These are phyloP conservation scores for Drosophila bifasciata DNA, from an alignment of 1,140 invertebrate genomes.

Conservation along the genomic window DNA sequence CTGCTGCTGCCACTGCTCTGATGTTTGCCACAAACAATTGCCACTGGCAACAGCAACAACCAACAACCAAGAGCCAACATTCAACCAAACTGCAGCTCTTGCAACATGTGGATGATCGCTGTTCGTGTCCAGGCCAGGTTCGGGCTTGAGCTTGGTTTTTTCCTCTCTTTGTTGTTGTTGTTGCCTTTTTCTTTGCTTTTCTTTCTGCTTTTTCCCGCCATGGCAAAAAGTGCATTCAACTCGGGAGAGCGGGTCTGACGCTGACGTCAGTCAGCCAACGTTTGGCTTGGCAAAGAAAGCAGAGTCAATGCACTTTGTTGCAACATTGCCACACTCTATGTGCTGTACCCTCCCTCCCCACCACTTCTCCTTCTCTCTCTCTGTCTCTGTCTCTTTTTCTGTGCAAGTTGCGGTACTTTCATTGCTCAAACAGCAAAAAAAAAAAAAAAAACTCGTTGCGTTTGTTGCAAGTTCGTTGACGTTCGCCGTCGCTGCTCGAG, in stretches of 20 bases:
- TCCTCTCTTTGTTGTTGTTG: not conserved
- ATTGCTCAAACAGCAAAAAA: slow-evolving; percentile 69
- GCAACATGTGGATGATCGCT: slow-evolving; percentile 33
- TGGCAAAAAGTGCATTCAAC: slow-evolving; percentile 69
- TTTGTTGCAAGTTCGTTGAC: slow-evolving; percentile 68
- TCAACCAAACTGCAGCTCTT: slow-evolving; percentile 4
- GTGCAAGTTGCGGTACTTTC: slow-evolving; percentile 78
- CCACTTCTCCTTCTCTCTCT: not conserved
- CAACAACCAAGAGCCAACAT: not conserved
- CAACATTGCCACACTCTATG: slow-evolving; percentile 26
- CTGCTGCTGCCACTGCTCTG: slow-evolving; percentile 5
- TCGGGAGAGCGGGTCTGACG: slow-evolving; percentile 42
- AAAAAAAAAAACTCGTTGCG: slow-evolving; percentile 57
- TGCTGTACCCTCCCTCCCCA: not conserved
- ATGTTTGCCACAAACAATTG: slow-evolving; percentile 32
- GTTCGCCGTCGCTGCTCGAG: slow-evolving; percentile 18
- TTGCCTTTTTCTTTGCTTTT: not conserved
- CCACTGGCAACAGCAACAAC: slow-evolving; percentile 19
- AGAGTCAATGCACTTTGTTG: slow-evolving; percentile 77
- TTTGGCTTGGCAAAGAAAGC: slow-evolving; percentile 49
- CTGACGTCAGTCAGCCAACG: slow-evolving; percentile 9
- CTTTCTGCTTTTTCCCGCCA: slow-evolving; percentile 24
- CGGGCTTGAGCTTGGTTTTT: slow-evolving; percentile 13
- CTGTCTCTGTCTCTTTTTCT: slow-evolving; percentile 31
- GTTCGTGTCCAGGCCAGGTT: slow-evolving; percentile 21